Percentiles rank a stretch among this genome's conserved stretches.
These are phyloP conservation scores for Lymantria dispar DNA, from an alignment of 2,888 invertebrate genomes.

Conservation along the genomic window DNA sequence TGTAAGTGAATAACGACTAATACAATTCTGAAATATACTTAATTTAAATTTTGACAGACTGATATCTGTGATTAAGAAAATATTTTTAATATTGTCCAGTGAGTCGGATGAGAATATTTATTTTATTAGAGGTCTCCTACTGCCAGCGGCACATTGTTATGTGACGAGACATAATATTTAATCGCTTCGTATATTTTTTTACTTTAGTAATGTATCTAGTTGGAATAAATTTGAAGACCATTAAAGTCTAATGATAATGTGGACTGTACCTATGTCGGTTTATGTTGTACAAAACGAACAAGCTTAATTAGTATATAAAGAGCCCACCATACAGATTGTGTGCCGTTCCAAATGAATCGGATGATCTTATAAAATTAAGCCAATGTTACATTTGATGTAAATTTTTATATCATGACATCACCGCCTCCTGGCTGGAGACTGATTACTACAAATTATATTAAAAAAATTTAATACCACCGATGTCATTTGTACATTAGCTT, in stretches of 20 bases:
- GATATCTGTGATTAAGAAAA: constrained; percentile 83
- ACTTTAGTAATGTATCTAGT: constrained; percentile 57
- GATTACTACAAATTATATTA: constrained; percentile 48
- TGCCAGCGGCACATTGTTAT: constrained; percentile 68
- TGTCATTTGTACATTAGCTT: constrained; percentile 65
- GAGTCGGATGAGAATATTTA: constrained; percentile 81
- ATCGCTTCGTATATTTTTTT: constrained; percentile 67
- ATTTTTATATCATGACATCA: constrained; percentile 46
- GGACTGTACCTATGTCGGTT: constrained; percentile 47
- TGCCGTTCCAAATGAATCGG: constrained; percentile 44
- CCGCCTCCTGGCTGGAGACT: constrained; percentile 59
- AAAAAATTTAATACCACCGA: constrained; percentile 65
- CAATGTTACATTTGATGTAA: constrained; percentile 8
- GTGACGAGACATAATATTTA: constrained; percentile 58
- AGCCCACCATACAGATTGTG: constrained; percentile 53
- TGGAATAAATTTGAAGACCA: constrained; percentile 46
- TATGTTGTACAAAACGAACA: constrained; percentile 62
- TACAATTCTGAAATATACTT: constrained; percentile 82
- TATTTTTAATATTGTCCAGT: constrained; percentile 83
- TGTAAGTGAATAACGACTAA: constrained; percentile 75
- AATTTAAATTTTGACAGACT: constrained; percentile 83
- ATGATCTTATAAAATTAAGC: constrained; percentile 25
- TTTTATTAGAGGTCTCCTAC: constrained; percentile 79
- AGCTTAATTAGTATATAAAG: constrained; percentile 54
- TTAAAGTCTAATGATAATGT: constrained; percentile 33